Conservation (phyloP, 1,140 invertebrate species). For the Drosophila tropicalis region DNA sequence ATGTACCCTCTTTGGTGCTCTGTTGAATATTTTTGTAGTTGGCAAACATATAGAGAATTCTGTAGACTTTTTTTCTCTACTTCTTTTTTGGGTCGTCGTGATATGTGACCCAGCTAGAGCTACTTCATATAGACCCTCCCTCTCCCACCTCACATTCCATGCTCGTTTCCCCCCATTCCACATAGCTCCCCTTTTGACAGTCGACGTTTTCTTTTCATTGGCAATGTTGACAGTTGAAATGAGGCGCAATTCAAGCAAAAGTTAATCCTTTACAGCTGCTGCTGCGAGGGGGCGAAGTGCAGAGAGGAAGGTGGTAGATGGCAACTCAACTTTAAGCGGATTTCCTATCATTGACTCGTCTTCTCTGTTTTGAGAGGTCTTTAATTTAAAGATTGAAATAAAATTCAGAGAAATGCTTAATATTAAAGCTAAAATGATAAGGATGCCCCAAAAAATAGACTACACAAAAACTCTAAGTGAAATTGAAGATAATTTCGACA, state of each 20-base stretch:
- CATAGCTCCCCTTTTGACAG: neutral
- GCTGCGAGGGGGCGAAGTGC: neutral
- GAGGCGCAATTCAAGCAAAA: slow-evolving; percentile 6
- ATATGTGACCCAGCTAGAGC: slow-evolving; percentile 6
- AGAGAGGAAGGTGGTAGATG: too few relatives aligned
- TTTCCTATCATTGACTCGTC: neutral
- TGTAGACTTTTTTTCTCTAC: slow-evolving; percentile 2
- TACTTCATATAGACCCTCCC: neutral
- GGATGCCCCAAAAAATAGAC: neutral
- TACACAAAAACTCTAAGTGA: neutral
- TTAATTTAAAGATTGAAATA: too few relatives aligned
- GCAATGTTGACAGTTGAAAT: slow-evolving; percentile 12
- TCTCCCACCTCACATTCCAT: neutral
- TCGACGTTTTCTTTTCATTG: slow-evolving; percentile 7
- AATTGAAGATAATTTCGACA: neutral
- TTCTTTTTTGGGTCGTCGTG: slow-evolving; percentile 8
- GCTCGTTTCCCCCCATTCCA: neutral
- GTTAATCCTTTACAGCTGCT: slow-evolving; percentile 1
- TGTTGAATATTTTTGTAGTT: neutral
- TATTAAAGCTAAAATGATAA: neutral
- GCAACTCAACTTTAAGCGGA: slow-evolving; percentile 6
- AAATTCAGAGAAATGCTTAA: too few relatives aligned
- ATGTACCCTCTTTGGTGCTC: too few relatives aligned
- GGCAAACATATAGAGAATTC: slow-evolving; percentile 1
- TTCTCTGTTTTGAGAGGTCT: too few relatives aligned